Conservation (phyloP, 2,113 vertebrate genomes). For the Caranx melampygus region DNA sequence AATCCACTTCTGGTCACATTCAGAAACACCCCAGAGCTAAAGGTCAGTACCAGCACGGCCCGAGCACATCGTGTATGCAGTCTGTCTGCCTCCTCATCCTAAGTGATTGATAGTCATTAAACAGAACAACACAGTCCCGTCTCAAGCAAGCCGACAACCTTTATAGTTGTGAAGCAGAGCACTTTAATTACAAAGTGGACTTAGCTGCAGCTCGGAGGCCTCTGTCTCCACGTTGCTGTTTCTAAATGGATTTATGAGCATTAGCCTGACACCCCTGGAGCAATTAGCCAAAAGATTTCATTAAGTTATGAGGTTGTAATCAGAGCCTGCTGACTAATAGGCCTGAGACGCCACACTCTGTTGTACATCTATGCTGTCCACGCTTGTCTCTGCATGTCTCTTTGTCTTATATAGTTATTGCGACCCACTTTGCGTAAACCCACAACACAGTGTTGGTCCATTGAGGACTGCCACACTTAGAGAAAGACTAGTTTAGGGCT, state of each 20-base stretch:
- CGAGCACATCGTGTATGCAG: neutral
- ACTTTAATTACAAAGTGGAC: constrained; percentile 52
- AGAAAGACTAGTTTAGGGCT: constrained; percentile 13
- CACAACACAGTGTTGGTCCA: neutral
- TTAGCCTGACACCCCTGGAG: constrained; percentile 36
- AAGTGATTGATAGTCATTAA: constrained; percentile 34
- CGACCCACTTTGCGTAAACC: constrained; percentile 35
- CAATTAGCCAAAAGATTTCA: constrained; percentile 54
- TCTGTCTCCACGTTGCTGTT: constrained; percentile 12
- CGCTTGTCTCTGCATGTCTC: neutral
- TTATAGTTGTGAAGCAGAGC: constrained; percentile 15
- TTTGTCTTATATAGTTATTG: constrained; percentile 17
- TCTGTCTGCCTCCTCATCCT: constrained; percentile 19
- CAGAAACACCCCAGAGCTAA: neutral
- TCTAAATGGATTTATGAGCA: constrained; percentile 46
- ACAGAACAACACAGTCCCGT: constrained; percentile 14
- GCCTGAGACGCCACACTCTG: neutral
- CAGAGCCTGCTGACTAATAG: constrained; percentile 29
- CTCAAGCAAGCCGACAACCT: constrained; percentile 6
- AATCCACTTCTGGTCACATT: neutral
- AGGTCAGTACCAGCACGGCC: constrained; percentile 28
- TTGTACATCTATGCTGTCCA: neutral
- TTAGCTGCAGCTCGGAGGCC: constrained; percentile 19
- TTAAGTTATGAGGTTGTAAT: constrained; percentile 22
- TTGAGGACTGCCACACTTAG: constrained; percentile 34